phyloP scores from a whole-genome alignment of 2,888 invertebrate species.

The Tineola bisselliella region DNA sequence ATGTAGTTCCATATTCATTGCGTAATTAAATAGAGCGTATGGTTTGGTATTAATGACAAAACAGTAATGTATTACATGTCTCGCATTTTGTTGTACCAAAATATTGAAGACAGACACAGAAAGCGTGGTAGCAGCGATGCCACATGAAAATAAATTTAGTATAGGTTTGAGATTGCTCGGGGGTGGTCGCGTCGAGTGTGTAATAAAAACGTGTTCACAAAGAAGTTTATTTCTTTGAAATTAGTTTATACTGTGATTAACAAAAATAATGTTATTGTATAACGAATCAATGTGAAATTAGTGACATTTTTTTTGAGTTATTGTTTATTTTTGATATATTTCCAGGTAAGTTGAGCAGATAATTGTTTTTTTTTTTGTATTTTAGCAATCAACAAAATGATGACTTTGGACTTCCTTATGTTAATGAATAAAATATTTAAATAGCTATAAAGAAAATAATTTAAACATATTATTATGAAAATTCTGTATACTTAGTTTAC shows the following conservation, averaged over 20 bases:
- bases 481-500: too few relatives aligned
- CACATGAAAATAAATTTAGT: slow-evolving; percentile 1
- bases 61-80: background rate
- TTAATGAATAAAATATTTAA: background rate
- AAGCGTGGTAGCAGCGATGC: background rate
- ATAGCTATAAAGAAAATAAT: too few relatives aligned
- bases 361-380: background rate
- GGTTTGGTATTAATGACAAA: background rate
- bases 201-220: background rate
- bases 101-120: background rate
- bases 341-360: background rate
- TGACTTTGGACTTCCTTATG: background rate
- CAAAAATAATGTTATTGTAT: background rate
- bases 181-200: background rate
- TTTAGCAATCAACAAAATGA: background rate
- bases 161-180: background rate
- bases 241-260: background rate
- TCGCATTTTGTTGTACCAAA: background rate
- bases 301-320: background rate
- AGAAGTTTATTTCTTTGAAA: background rate
- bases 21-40: background rate
- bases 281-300: background rate
- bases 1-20: background rate
- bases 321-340: background rate
- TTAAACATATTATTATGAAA: too few relatives aligned